Evolutionary conservation across 1,140 invertebrate genomes (phyloP), one percentile per base, ranked within the genome.

Genomic region (Aphelenchoides avenae): DNA sequence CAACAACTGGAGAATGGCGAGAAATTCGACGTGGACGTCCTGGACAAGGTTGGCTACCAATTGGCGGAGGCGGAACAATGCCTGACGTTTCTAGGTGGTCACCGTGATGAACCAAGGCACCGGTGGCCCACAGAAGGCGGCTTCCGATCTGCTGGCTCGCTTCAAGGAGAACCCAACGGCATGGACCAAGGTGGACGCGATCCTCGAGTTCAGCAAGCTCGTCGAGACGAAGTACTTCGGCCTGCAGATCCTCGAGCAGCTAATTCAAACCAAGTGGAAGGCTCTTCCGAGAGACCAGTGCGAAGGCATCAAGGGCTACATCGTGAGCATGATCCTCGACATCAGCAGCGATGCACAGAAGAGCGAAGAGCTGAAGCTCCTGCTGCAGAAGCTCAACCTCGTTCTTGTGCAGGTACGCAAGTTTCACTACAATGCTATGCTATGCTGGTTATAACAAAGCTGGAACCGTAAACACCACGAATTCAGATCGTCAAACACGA

Each of bases 141-240:
- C 65, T 18, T 71, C 65, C 13, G 53, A 67, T 29, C 34, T 71
- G 5, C 47, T 67, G 20, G 61, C 67, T 3, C 34, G 46, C 4
- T 67, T 67, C 47, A 67, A 67, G 52, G 67, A 57, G 37, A 53
- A 39, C 37, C 26, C 60, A 22, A 27, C 43, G 18, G 39, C 65
- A 2, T 67, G 65, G 65, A 67, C 68, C 13, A 71, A 70, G 40
- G 95, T 99, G 52, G 94, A 99, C 82, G 92, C 91, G 43, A 99
- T 99, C 78, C 82, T 99, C 73, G 93, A 98, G 81, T 98, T 86
- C 82, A 86, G 85, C 13, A 82, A 76, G 77, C 94, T 96, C 79
- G 90, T 95, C 81, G 89, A 98, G 83, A 98, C 94, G 47, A 99
- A 99, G 83, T 99, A 96, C 80, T 99, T 94, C 83, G 95, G 93